phyloP scores from a whole-genome alignment of 2,797 vertebrate species.

The Oreochromis mossambicus region DNA sequence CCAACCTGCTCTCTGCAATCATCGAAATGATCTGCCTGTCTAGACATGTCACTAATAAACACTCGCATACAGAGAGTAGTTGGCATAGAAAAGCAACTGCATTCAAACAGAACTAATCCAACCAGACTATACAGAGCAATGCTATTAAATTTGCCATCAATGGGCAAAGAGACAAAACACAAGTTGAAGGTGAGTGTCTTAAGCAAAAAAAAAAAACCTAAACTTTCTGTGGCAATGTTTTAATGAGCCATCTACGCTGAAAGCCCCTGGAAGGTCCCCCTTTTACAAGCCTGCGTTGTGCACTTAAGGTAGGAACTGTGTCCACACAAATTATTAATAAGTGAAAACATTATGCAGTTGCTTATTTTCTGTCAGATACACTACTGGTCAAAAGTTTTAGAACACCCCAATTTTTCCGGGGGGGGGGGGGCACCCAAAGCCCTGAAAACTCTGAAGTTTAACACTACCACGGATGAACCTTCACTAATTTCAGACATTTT shows the following conservation, averaged over 20 bases:
- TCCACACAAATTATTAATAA: neutral
- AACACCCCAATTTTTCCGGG: fast-evolving
- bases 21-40: constrained; percentile 1
- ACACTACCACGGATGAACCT: neutral
- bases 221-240: neutral
- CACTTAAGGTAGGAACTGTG: neutral
- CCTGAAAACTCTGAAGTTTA: neutral
- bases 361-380: neutral
- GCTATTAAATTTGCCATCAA: neutral
- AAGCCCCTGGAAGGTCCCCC: neutral
- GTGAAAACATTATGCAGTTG: neutral
- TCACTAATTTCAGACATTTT: neutral
- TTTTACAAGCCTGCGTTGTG: neutral
- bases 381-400: neutral
- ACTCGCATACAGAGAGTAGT: neutral
- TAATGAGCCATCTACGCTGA: neutral
- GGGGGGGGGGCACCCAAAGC: neutral
- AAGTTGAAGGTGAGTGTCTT: neutral
- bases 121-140: neutral
- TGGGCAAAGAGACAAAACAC: neutral
- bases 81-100: neutral
- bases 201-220: neutral
- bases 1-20: neutral
- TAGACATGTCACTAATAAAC: neutral
- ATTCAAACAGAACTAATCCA: neutral